Conservation (phyloP, 2,797 vertebrate species). For the Pantherophis vulpinus region DNA sequence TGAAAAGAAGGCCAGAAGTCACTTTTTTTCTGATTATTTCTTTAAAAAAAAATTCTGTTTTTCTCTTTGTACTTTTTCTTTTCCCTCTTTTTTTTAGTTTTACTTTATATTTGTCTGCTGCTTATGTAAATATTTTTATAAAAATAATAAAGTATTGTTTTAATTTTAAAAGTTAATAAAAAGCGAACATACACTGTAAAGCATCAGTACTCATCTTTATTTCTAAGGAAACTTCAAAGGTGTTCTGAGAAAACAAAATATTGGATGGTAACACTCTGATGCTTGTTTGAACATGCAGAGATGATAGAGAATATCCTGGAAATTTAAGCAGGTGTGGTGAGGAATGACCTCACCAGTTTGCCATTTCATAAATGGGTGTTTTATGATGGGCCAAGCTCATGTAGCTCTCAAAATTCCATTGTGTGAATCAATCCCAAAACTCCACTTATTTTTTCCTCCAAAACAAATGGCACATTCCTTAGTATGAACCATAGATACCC, state of each 20-base stretch:
- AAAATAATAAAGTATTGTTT: background rate
- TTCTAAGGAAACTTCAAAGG: background rate
- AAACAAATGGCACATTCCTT: background rate
- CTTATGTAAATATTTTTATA: too few species aligned
- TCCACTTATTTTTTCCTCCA: background rate
- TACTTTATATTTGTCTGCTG: too few species aligned
- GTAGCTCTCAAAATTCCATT: background rate
- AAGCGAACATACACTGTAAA: background rate
- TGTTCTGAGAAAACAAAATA: background rate
- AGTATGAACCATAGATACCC: background rate
- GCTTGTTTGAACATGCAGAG: background rate
- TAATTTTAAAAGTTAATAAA: background rate
- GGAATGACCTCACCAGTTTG: background rate
- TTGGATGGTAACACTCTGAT: background rate
- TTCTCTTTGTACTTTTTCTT: too few species aligned
- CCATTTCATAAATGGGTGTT: background rate
- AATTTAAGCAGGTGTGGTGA: too few species aligned
- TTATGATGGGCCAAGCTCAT: background rate
- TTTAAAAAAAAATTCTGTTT: too few species aligned
- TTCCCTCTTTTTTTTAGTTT: too few species aligned
- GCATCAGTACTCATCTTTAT: background rate
- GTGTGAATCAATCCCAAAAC: background rate
- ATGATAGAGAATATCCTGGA: too few species aligned
- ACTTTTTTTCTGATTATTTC: too few species aligned
- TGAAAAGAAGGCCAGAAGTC: too few species aligned